Base-by-base conservation (phyloP, 2,113 vertebrate species). In the Polypterus senegalus region DNA sequence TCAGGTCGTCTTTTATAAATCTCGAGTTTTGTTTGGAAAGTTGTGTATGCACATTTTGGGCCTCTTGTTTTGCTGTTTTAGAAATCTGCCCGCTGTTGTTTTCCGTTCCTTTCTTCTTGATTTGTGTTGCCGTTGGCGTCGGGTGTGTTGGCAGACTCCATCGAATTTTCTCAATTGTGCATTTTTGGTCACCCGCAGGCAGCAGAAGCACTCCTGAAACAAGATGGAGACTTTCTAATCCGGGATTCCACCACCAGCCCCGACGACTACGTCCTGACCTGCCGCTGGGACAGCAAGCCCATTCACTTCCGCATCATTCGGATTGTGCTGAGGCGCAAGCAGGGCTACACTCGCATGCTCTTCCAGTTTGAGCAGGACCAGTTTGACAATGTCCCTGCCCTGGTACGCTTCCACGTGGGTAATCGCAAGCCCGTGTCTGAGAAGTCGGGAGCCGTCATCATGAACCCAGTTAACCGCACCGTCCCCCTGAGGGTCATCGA, bases 281-380 rank as follows among this genome's bases (percentile, higher is more conserved):
- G 89, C 72, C 77, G 64, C 59, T 90, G 88, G 86, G 78, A 27
- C 51, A 76, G 84, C 4, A 74, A 74, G 44, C 75, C 70, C 11
- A 78, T 93, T 64, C 92, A 94, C 71, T 94, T 92, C 9, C 88
- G 90, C 71, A 88, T 95, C 70, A 87, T 94, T 60, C 80, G 79
- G 1, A 80, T 93, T 49, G 75, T 80, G 3, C 79, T 93, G n/a
- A 81, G 88, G 4, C 89, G 87, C 53, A 86, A 88, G 61, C 83
- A 87, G 71, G 90, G 90, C 48, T 78, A 86, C 70, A 76, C 88
- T 1, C 64, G 80, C 45, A 83, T 83, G 65, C 81, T 92, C 65
- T 93, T 87, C 78, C 91, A 93, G 76, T 86, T 94, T 9, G 90
- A 93, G 71, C 85, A 89, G 49, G 91, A 94, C 55, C 86, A 80